Base-by-base conservation (phyloP, 2,113 vertebrate species). In the Lichenostomus cassidix region DNA sequence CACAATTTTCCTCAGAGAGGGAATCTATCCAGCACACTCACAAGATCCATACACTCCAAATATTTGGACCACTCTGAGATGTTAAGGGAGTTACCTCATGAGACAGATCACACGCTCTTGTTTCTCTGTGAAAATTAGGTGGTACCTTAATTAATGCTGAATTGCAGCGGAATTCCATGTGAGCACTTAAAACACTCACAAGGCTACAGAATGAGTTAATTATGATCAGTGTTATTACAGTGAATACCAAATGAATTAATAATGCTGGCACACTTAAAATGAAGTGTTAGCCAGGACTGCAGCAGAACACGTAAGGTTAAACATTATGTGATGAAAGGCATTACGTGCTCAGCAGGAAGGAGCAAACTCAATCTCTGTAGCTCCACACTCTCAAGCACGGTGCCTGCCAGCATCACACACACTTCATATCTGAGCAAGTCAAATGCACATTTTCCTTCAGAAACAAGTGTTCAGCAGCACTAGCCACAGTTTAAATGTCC, bases 211-310 rank as follows among this genome's bases (percentile, higher is more conserved):
- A 97, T 71, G 95, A 97, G 96, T 97, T 98, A 97, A 97, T 98
- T 97, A 94, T 62, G 91, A 97, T 97, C 95, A 86, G 87, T 96
- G 90, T 89, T 98, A 96, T 97, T 96, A 96, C 95, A 92, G 63
- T 89, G 96, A 97, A 97, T 97, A 96, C 74, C 84, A 85, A 96
- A 97, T 96, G 93, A 97, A 97, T 97, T 97, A 97, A 97, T 97
- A 97, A 95, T 83, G 80, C 95, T 90, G 94, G 92, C 90, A 97
- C 78, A 83, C 90, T 96, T 95, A 78, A 92, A 96, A 97, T 88
- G 90, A 97, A 97, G 95, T 92, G 96, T 92, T 97, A 92, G 80
- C 77, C 88, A 94, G 89, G 90, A 60, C 85, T 74, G 93, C 42
- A 42, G 92, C 83, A 81, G 97, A 96, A 92, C 27, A 83, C 12